These are phyloP conservation scores for Gnathonemus echidnorhynchus DNA, from an alignment of 2,113 vertebrate species.

Conservation along the genomic window DNA sequence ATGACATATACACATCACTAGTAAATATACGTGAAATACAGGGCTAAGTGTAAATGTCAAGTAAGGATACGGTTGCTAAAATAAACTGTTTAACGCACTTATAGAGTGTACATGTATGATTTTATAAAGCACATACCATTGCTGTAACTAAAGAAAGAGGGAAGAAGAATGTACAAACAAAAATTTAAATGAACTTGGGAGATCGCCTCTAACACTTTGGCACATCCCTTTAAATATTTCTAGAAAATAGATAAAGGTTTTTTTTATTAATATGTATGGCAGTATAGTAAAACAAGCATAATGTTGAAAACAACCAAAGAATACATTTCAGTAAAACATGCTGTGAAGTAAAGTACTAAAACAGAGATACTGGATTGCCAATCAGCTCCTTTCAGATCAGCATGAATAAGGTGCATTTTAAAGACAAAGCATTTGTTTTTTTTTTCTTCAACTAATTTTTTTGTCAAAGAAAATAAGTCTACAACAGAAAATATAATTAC, in stretches of 20 bases:
- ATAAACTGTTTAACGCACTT: slow-evolving; percentile 67
- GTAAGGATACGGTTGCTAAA: slow-evolving; percentile 78
- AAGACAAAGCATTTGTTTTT: slow-evolving; percentile 63
- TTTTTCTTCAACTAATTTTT: slow-evolving; percentile 39
- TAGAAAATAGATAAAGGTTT: slow-evolving; percentile 55
- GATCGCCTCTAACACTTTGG: slow-evolving; percentile 75
- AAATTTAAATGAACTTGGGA: slow-evolving; percentile 49
- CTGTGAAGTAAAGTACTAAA: slow-evolving; percentile 74
- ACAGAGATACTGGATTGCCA: slow-evolving; percentile 65
- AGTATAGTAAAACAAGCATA: slow-evolving; percentile 65
- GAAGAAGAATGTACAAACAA: slow-evolving; percentile 48
- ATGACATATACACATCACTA: slow-evolving; percentile 82
- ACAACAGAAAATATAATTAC: slow-evolving; percentile 49
- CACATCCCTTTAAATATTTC: slow-evolving; percentile 67
- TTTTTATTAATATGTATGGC: slow-evolving; percentile 59
- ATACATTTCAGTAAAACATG: slow-evolving; percentile 61
- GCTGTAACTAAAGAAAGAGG: slow-evolving; percentile 63
- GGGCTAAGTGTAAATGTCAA: slow-evolving; percentile 78
- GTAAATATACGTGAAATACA: slow-evolving; percentile 82
- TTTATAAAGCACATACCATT: slow-evolving; percentile 59
- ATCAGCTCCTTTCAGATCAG: slow-evolving; percentile 53
- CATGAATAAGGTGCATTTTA: slow-evolving; percentile 71
- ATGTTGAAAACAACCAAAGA: slow-evolving; percentile 20
- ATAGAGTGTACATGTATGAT: slow-evolving; percentile 48
- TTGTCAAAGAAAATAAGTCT: slow-evolving; percentile 50